Percentiles rank a stretch among this genome's conserved stretches.
Conservation (phyloP, 2,888 invertebrate genomes). For the Antitype chi region DNA sequence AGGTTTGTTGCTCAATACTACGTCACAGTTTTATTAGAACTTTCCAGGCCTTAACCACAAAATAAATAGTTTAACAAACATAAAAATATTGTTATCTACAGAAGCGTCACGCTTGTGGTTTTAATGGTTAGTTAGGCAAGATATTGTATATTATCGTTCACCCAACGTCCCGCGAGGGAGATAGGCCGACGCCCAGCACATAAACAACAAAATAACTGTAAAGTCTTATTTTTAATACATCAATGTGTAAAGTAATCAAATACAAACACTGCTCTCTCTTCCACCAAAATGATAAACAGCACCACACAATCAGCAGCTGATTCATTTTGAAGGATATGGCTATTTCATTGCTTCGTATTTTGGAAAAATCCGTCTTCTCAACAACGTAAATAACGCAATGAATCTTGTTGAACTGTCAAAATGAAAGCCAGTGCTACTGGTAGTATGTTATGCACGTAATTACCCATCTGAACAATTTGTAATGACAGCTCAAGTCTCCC, state of each 20-base stretch:
- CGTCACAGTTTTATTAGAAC: background rate
- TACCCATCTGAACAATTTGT: no score
- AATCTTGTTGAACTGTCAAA: no score
- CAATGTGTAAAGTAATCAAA: background rate
- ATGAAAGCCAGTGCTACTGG: no score
- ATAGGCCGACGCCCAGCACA: background rate
- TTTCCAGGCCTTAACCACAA: slow-evolving; percentile 4
- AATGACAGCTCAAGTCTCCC: no score
- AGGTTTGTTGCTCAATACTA: background rate
- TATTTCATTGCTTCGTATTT: no score
- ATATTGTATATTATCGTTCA: slow-evolving; percentile 20
- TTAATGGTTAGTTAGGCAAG: slow-evolving; percentile 17
- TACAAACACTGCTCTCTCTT: background rate
- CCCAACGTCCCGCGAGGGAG: background rate
- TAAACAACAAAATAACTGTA: slow-evolving; percentile 3
- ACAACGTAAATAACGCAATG: no score
- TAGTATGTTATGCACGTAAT: no score
- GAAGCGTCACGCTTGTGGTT: slow-evolving; percentile 23
- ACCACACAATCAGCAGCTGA: no score
- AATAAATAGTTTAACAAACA: background rate
- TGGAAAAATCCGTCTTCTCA: no score
- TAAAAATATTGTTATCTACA: slow-evolving; percentile 3
- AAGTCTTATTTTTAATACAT: no score
- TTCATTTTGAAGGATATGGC: no score
- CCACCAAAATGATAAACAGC: no score